These are phyloP conservation scores for Euschistus heros DNA, from an alignment of 1,140 invertebrate species.

Conservation along the genomic window DNA sequence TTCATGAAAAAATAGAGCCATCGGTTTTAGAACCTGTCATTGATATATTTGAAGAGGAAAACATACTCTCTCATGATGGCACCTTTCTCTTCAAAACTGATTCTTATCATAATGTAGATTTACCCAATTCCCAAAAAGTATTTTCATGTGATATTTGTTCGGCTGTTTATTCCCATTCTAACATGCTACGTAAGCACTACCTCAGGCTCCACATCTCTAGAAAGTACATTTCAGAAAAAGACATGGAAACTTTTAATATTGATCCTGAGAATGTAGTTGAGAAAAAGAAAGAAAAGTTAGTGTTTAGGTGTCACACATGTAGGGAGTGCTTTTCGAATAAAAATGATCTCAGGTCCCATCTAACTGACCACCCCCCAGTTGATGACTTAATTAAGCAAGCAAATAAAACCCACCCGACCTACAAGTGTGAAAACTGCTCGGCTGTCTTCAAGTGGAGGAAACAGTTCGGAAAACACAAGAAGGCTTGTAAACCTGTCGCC, in stretches of 20 bases:
- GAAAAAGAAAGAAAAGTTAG: constrained; percentile 18
- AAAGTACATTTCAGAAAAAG: constrained; percentile 38
- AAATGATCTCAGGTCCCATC: constrained; percentile 34
- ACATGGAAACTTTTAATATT: constrained; percentile 32
- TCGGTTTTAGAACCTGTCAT: constrained; percentile 17
- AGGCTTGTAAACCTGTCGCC: constrained; percentile 17
- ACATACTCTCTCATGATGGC: constrained; percentile 9
- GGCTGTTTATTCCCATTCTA: constrained; percentile 40
- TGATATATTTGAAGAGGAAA: constrained; percentile 20
- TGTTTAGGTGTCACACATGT: constrained; percentile 39
- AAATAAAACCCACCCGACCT: constrained; percentile 8
- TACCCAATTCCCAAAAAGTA: constrained; percentile 34
- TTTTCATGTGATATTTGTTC: constrained; percentile 44
- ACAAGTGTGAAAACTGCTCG: constrained; percentile 24
- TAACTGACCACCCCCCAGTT: constrained; percentile 30
- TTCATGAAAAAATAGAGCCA: constrained; percentile 5
- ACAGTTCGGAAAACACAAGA: constrained; percentile 25
- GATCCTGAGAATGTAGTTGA: constrained; percentile 21
- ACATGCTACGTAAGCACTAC: constrained; percentile 46
- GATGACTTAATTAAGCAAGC: constrained; percentile 17
- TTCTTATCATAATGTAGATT: constrained; percentile 4
- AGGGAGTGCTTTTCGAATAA: constrained; percentile 34
- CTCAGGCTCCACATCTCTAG: constrained; percentile 44
- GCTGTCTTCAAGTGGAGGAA: constrained; percentile 25
- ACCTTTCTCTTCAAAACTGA: constrained; percentile 20